Conservation (phyloP, 1,140 invertebrate species). For the Thrips palmi region DNA sequence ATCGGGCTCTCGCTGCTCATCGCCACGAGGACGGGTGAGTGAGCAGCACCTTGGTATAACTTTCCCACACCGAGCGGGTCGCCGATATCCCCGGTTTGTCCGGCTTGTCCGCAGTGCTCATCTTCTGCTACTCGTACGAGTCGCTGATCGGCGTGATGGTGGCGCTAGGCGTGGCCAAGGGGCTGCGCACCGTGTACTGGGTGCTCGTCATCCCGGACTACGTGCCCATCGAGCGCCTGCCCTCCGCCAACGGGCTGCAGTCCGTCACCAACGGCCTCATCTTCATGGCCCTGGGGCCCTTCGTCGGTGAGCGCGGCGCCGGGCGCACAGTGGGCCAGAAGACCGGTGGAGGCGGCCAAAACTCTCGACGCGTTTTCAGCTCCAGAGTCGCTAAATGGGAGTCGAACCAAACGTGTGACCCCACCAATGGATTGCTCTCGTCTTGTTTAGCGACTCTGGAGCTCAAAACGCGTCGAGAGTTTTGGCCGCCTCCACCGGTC, state of each 20-base stretch:
- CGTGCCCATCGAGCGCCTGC: slow-evolving; percentile 39
- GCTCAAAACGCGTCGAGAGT: slow-evolving; percentile 1
- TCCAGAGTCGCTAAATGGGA: no score
- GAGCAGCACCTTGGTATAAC: no score
- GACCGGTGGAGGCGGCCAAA: no score
- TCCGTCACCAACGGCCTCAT: slow-evolving; percentile 34
- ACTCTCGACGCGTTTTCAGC: no score
- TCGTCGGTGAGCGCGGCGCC: slow-evolving; percentile 40
- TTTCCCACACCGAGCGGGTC: no score
- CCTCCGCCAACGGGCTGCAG: slow-evolving; percentile 40
- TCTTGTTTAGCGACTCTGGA: no score
- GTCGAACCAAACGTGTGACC: no score
- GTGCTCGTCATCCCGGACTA: slow-evolving; percentile 44
- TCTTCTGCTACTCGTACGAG: no score
- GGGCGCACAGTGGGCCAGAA: no score
- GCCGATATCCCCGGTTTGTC: no score
- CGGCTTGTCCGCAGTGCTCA: no score
- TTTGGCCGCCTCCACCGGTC: slow-evolving; percentile 10
- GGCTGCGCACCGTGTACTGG: slow-evolving; percentile 45
- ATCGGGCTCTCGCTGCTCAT: slow-evolving; percentile 42
- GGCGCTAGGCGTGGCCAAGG: slow-evolving; percentile 42
- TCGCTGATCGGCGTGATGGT: slow-evolving; percentile 25
- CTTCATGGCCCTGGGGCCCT: slow-evolving; percentile 34
- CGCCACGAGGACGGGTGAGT: slow-evolving; percentile 40
- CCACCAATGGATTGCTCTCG: no score